Conservation (phyloP, 2,888 invertebrate species). For the Rhabditoides inermis region DNA sequence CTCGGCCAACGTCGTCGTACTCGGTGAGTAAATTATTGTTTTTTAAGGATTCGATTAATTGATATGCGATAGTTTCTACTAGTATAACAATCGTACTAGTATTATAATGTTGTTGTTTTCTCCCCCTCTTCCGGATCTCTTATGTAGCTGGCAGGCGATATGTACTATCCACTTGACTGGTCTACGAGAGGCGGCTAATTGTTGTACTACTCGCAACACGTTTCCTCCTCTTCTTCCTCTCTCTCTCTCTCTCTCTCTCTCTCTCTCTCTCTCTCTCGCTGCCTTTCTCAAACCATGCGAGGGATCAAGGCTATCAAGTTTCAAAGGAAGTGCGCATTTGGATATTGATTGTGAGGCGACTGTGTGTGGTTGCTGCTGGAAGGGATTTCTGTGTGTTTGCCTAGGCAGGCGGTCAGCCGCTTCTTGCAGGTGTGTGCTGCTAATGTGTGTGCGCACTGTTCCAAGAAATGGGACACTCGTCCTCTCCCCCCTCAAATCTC, state of each 20-base stretch:
- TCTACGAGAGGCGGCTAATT: neutral
- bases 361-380: too few species aligned
- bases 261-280: neutral
- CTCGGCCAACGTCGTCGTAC: constrained; percentile 44
- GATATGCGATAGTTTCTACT: neutral
- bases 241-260: neutral
- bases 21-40: constrained; percentile 27
- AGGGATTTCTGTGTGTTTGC: neutral
- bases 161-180: neutral
- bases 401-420: neutral
- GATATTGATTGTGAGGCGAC: too few species aligned
- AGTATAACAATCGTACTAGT: constrained; percentile 1
- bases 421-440: too few species aligned
- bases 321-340: too few species aligned
- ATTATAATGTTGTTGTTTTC: too few species aligned
- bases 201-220: neutral
- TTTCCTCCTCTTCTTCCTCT: neutral
- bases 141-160: too few species aligned
- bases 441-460: too few species aligned
- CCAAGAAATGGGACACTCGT: too few species aligned
- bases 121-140: neutral
- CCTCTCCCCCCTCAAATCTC: constrained; percentile 3
- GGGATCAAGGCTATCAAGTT: neutral
- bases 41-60: too few species aligned
- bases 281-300: neutral